These are phyloP conservation scores for Nymphalis io DNA, from an alignment of 1,140 invertebrate species.

Conservation along the genomic window DNA sequence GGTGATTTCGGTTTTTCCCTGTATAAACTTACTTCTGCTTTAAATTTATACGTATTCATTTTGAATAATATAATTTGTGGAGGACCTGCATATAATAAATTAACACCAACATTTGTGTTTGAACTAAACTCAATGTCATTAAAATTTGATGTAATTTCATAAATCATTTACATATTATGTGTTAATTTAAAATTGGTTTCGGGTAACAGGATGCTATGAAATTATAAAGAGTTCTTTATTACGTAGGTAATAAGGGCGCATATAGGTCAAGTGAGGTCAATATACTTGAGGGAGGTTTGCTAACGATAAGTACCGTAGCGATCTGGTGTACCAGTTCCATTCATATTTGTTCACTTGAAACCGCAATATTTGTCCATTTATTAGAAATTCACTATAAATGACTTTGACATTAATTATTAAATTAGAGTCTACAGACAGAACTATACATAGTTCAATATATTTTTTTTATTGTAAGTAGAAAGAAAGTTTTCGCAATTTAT, in stretches of 20 bases:
- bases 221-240: conserved; percentile 11
- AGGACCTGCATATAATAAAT: not conserved
- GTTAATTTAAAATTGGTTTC: conserved; percentile 16
- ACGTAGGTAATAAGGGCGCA: not conserved
- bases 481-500: too few species aligned
- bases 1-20: too few species aligned
- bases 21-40: too few species aligned
- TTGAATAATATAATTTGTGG: not conserved
- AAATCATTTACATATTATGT: conserved; percentile 18
- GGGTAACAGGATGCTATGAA: not conserved
- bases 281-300: conserved; percentile 8
- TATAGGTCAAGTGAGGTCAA: conserved; percentile 6
- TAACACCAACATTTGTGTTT: not conserved
- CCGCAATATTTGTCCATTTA: not conserved
- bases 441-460: too few species aligned
- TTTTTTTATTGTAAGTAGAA: too few species aligned
- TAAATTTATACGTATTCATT: too few species aligned
- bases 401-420: too few species aligned
- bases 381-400: not conserved
- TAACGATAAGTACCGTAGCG: conserved; percentile 15
- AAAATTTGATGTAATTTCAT: conserved; percentile 21
- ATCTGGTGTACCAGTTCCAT: conserved; percentile 11
- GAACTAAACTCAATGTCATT: not conserved
- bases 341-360: conserved; percentile 10
- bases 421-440: too few species aligned